A percentile compares a stretch with the other conserved stretches of the same genome.
Evolutionary conservation across 2,113 vertebrate species (phyloP).

Genomic region (Argyrosomus japonicus): DNA sequence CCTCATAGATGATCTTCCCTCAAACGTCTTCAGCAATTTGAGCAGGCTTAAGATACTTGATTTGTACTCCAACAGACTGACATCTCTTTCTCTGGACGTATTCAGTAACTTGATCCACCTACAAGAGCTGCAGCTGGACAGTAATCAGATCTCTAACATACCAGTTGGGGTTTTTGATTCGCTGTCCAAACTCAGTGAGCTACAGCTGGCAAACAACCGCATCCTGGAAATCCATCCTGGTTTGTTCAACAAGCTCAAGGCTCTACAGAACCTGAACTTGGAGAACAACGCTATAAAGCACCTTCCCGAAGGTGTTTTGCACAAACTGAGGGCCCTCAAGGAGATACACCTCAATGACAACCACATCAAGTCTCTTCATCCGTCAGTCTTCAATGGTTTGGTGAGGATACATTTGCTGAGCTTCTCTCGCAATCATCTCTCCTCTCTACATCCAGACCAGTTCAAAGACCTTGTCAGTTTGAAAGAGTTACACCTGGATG

Average conservation of each 20-base stretch:
- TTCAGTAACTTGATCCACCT: constrained; percentile 68
- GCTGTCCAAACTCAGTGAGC: constrained; percentile 47
- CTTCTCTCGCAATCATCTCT: constrained; percentile 68
- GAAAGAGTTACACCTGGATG: constrained; percentile 62
- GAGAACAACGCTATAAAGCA: constrained; percentile 60
- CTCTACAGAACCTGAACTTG: constrained; percentile 67
- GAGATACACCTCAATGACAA: constrained; percentile 73
- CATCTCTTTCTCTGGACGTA: constrained; percentile 41
- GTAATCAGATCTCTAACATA: constrained; percentile 67
- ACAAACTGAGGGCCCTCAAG: constrained; percentile 46
- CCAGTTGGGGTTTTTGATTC: constrained; percentile 52
- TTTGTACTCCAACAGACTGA: constrained; percentile 71
- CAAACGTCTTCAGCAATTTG: constrained; percentile 52
- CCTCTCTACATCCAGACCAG: constrained; percentile 38
- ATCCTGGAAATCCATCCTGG: constrained; percentile 57
- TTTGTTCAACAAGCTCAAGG: constrained; percentile 58
- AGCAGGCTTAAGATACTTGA: constrained; percentile 64
- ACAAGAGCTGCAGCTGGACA: constrained; percentile 67
- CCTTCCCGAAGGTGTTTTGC: constrained; percentile 65
- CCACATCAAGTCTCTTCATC: constrained; percentile 54
- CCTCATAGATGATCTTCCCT: constrained; percentile 60
- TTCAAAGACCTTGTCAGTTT: constrained; percentile 62
- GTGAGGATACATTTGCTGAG: constrained; percentile 41
- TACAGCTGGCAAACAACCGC: constrained; percentile 74
- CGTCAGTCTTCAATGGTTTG: constrained; percentile 58